Evolutionary conservation across 2,113 vertebrate species (phyloP), one percentile per base, ranked within the genome.

Genomic region (Haliaeetus leucogaster): DNA sequence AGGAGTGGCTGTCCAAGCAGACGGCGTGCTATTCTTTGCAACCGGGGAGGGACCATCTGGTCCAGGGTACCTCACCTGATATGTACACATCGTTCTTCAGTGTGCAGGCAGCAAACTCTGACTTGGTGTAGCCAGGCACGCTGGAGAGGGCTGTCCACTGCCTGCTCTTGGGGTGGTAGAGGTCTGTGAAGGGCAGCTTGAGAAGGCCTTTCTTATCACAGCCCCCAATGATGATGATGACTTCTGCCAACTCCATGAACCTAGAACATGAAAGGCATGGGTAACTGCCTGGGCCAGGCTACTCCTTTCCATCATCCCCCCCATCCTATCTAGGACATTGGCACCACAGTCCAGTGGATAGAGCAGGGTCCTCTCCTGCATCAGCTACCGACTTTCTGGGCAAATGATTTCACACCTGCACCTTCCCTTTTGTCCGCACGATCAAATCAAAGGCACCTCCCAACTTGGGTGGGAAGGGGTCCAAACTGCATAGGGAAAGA

Each of bases 81-180:
- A 99, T 81, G 47, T 98, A 99, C 85, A 99, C 93, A n/a, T 99
- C 97, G 3, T 99, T 99, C 80, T 98, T 98, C 63, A 99, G 94
- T 2, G 98, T 94, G 78, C 98, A 99, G 42, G 97, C 89, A 8
- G 99, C 98, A 55, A 99, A 99, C 80, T 99, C 98, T 1, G 98
- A 98, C 86, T 98, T 98, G 26, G 86, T 96, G 63, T 98, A 98
- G 34, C 98, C 98, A 1, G 99, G 99, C 29, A 99, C 59, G 5
- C 97, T 98, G 45, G 98, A 80, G n/a, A 98, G 97, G 2, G 97
- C 59, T 9, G 95, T 96, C 99, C 98, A 99, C 65, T 98, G 95
- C 38, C 90, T 95, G 40, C 97, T 98, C 19, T 94, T 95, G 0
- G 98, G 98, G 45, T 98, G 98, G 93, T 98, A 98, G 87, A 97